phyloP scores from a whole-genome alignment of 2,113 vertebrate species.

The Asarcornis scutulata region DNA sequence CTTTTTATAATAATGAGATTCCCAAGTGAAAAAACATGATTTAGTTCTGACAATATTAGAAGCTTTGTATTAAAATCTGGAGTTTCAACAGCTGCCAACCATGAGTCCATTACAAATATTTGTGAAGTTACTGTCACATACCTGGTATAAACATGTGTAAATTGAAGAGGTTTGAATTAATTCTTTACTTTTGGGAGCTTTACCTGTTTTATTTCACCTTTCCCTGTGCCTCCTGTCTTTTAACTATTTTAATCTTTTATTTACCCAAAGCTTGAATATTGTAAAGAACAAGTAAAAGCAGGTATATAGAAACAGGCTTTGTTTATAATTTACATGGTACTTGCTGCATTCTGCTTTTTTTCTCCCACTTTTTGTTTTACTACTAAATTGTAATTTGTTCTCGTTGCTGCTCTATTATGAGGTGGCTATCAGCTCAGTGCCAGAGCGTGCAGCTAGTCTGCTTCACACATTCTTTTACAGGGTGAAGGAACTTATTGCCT shows the following conservation, averaged over 20 bases:
- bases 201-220: not conserved
- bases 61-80: not conserved
- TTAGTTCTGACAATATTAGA: not conserved
- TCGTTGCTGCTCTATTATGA: not conserved
- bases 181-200: not conserved
- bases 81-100: not conserved
- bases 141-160: not conserved
- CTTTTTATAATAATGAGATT: not conserved
- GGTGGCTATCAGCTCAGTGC: not conserved
- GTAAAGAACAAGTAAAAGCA: not conserved
- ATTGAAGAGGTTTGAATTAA: not conserved
- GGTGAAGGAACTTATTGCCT: not conserved
- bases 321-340: not conserved
- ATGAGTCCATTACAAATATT: not conserved
- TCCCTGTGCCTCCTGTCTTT: not conserved
- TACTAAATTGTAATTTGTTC: not conserved
- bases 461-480: not conserved
- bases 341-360: not conserved
- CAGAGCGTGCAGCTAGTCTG: not conserved
- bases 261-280: not conserved
- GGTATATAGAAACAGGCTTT: not conserved
- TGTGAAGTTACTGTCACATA: not conserved
- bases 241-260: not conserved
- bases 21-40: not conserved
- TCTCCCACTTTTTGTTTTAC: not conserved